Evolutionary conservation across 2,113 vertebrate species (phyloP).

Genomic region (Chascanopsetta lugubris): DNA sequence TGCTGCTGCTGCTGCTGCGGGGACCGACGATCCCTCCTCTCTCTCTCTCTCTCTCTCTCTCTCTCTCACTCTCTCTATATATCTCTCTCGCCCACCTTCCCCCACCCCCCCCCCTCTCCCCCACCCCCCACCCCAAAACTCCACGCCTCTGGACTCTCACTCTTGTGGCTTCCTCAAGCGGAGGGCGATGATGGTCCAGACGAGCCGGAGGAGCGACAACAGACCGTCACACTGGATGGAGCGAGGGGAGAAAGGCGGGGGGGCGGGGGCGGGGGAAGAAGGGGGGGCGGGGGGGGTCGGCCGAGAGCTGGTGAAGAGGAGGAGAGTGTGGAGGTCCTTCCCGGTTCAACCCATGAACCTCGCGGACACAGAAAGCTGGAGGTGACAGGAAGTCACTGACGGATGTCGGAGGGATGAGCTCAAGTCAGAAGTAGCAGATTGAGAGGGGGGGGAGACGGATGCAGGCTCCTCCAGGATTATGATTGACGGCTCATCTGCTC

Average conservation of each 20-base stretch:
- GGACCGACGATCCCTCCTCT: constrained; percentile 47
- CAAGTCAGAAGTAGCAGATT: neutral
- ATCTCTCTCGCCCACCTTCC: constrained; percentile 15
- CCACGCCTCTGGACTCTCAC: constrained; percentile 41
- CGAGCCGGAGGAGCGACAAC: constrained; percentile 74
- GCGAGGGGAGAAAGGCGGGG: constrained; percentile 66
- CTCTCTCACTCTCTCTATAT: constrained; percentile 13
- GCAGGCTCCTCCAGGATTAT: constrained; percentile 60
- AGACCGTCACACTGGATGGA: constrained; percentile 69
- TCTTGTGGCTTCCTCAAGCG: constrained; percentile 73
- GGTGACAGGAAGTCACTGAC: constrained; percentile 46
- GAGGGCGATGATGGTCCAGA: constrained; percentile 73
- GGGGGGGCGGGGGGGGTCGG: neutral
- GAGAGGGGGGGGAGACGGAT: constrained; percentile 31
- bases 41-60: constrained; percentile 1
- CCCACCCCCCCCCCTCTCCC: constrained; percentile 19
- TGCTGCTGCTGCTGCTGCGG: too few species aligned
- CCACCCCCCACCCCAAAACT: constrained; percentile 17
- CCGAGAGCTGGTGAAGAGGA: constrained; percentile 45
- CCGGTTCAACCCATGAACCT: constrained; percentile 83
- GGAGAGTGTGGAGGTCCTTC: constrained; percentile 57
- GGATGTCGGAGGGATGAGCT: neutral
- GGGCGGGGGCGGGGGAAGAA: constrained; percentile 21
- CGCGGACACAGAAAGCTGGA: constrained; percentile 39
- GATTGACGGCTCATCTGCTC: constrained; percentile 58